phyloP scores from a whole-genome alignment of 2,797 vertebrate genomes.

The Acridotheres tristis region DNA sequence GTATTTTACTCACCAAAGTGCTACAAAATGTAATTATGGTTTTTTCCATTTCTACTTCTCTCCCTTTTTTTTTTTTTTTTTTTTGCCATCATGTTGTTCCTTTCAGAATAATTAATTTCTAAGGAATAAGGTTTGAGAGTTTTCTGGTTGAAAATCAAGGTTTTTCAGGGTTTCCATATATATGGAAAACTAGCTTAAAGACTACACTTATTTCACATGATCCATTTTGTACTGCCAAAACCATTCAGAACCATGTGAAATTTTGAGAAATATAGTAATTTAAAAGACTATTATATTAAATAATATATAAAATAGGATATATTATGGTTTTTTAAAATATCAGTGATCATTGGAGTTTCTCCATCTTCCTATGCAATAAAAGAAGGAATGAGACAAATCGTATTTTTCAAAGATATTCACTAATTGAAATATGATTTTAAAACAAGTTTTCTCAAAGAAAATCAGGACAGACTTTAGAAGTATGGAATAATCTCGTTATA shows the following conservation, averaged over 20 bases:
- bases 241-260: neutral
- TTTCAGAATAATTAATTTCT: neutral
- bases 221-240: neutral
- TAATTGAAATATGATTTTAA: neutral
- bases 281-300: neutral
- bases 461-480: neutral
- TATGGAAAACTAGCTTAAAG: neutral
- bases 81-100: neutral
- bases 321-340: neutral
- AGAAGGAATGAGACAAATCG: neutral
- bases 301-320: no score
- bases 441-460: neutral
- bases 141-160: neutral
- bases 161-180: neutral
- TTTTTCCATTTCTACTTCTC: neutral
- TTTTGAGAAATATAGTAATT: neutral
- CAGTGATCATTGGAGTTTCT: neutral
- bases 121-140: neutral
- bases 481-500: neutral
- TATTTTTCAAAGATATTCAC: neutral
- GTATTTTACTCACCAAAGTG: slow-evolving; percentile 1
- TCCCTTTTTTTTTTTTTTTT: neutral
- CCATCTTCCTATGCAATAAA: neutral
- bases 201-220: neutral
- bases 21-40: neutral